A percentile compares a stretch with the other conserved stretches of the same genome.
Evolutionary conservation across 2,113 vertebrate species (phyloP).

Genomic region (Maccullochella peelii): DNA sequence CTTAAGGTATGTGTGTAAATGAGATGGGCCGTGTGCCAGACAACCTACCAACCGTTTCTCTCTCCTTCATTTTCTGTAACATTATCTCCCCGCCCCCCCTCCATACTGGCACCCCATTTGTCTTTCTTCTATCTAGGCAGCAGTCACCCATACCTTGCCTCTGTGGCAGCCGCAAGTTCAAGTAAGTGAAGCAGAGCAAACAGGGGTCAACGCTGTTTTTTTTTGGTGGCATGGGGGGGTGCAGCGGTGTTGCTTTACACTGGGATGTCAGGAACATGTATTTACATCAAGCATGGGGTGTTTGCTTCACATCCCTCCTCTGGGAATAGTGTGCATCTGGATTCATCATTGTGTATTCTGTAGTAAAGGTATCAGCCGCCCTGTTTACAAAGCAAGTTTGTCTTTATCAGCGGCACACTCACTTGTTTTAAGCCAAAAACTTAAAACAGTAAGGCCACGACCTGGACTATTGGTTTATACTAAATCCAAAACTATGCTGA

Average conservation of each 20-base stretch:
- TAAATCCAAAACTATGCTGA: neutral
- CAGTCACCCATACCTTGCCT: slow-evolving; percentile 88
- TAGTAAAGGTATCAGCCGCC: neutral
- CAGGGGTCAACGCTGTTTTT: neutral
- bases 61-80: slow-evolving; percentile 69
- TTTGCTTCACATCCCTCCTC: neutral
- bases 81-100: slow-evolving; percentile 55
- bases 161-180: slow-evolving; percentile 84
- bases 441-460: slow-evolving; percentile 13
- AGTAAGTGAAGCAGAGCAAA: slow-evolving; percentile 86
- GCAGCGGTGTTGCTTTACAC: slow-evolving; percentile 21
- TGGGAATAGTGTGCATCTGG: slow-evolving; percentile 22
- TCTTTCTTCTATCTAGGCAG: slow-evolving; percentile 84
- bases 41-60: slow-evolving; percentile 40
- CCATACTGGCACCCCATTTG: slow-evolving; percentile 57
- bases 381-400: slow-evolving; percentile 40
- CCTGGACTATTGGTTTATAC: no score
- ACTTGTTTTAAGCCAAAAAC: slow-evolving; percentile 31
- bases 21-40: slow-evolving; percentile 65
- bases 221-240: slow-evolving; percentile 35
- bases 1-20: slow-evolving; percentile 71
- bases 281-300: slow-evolving; percentile 35
- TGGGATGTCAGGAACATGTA: slow-evolving; percentile 14
- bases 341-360: slow-evolving; percentile 12
- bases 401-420: neutral